A percentile compares a stretch with the other conserved stretches of the same genome.
Evolutionary conservation across 2,888 invertebrate species (phyloP).

Genomic region (Panzeria rudis): DNA sequence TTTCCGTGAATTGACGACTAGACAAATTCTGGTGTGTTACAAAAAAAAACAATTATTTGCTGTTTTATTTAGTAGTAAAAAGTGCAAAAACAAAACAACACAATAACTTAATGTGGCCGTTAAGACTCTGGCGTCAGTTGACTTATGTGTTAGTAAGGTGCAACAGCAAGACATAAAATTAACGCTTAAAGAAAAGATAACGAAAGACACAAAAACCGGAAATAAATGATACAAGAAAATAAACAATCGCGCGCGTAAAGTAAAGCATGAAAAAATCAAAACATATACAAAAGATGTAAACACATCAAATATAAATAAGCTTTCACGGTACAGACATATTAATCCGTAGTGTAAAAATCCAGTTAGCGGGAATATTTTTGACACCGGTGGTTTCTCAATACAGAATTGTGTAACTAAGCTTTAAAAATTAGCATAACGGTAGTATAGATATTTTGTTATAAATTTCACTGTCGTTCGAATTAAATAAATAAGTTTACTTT

Average conservation of each 20-base stretch:
- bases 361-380: not conserved
- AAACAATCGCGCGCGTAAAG: constrained; percentile 47
- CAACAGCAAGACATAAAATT: constrained; percentile 65
- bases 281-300: constrained; percentile 28
- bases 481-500: no score
- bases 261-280: constrained; percentile 44
- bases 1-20: constrained; percentile 29
- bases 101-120: constrained; percentile 69
- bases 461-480: no score
- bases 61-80: constrained; percentile 47
- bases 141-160: constrained; percentile 72
- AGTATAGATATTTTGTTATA: no score
- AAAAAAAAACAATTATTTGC: constrained; percentile 36
- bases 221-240: not conserved
- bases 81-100: constrained; percentile 35
- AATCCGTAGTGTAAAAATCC: no score
- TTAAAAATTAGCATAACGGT: no score
- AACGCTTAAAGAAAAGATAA: constrained; percentile 52
- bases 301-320: not conserved
- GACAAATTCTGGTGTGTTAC: constrained; percentile 34
- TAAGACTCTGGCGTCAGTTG: constrained; percentile 71
- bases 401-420: not conserved
- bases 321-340: not conserved
- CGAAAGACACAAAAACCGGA: constrained; percentile 45
- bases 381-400: not conserved